Evolutionary conservation across 2,113 vertebrate species (phyloP).

Genomic region (Hyperoodon ampullatus): DNA sequence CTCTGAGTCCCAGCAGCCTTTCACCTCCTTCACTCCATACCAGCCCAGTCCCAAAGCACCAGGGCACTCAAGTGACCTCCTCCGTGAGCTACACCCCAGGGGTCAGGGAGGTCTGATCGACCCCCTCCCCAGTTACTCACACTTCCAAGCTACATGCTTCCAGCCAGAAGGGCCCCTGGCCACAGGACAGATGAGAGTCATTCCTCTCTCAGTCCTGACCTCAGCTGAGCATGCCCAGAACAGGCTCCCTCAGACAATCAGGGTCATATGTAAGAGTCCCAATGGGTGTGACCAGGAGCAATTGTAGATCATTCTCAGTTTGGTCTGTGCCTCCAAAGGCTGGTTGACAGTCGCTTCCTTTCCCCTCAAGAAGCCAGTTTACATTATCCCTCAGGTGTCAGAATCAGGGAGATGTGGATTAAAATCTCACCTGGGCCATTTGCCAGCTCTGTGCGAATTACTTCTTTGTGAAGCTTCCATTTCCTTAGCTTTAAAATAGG

Average conservation of each 20-base stretch:
- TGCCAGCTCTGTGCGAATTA: not conserved
- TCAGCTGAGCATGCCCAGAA: not conserved
- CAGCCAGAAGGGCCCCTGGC: not conserved
- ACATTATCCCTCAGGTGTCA: not conserved
- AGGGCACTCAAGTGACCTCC: not conserved
- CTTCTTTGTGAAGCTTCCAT: not conserved
- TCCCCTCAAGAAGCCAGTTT: not conserved
- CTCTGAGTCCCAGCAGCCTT: not conserved
- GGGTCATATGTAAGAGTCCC: not conserved
- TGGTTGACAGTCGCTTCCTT: not conserved
- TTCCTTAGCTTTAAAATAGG: slow-evolving; percentile 34
- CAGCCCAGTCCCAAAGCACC: not conserved
- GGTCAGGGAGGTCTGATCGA: not conserved
- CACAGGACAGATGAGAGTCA: not conserved
- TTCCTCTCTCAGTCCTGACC: not conserved
- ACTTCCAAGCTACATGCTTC: not conserved
- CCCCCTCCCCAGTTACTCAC: not conserved
- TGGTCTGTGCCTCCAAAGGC: not conserved
- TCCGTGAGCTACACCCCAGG: not conserved
- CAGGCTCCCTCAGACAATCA: rapidly evolving
- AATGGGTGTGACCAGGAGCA: not conserved
- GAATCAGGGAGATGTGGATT: not conserved
- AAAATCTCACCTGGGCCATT: not conserved
- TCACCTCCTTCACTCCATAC: not conserved
- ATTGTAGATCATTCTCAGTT: not conserved